Evolutionary conservation across 2,888 invertebrate genomes (phyloP).

Genomic region (Ceratothoa steindachneri): DNA sequence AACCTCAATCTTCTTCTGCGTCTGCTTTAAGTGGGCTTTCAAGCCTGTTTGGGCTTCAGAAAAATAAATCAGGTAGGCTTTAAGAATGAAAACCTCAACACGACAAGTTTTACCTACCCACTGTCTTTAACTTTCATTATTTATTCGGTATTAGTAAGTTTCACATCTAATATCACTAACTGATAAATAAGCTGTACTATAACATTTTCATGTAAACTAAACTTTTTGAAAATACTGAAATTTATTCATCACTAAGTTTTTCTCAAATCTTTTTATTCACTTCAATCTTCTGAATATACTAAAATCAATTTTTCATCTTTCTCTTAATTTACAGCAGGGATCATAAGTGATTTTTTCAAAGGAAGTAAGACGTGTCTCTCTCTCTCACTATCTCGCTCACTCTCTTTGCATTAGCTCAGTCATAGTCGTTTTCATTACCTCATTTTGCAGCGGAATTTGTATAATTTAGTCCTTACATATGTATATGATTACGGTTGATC

Average conservation of each 20-base stretch:
- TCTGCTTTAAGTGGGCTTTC: slow-evolving; percentile 42
- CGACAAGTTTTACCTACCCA: too few species aligned
- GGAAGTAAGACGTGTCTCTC: slow-evolving; percentile 42
- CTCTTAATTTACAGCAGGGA: slow-evolving; percentile 25
- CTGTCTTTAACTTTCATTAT: too few species aligned
- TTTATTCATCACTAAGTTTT: too few species aligned
- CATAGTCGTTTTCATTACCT: not conserved
- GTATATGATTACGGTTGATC: too few species aligned
- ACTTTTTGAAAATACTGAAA: too few species aligned
- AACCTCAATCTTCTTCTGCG: slow-evolving; percentile 29
- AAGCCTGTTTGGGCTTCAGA: slow-evolving; percentile 45
- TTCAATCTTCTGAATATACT: slow-evolving; percentile 5
- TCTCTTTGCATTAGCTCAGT: not conserved
- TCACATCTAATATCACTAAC: too few species aligned
- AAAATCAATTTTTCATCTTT: not conserved
- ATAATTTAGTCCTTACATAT: not conserved
- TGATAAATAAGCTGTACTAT: too few species aligned
- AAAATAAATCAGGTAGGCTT: slow-evolving; percentile 42
- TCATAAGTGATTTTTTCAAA: slow-evolving; percentile 44
- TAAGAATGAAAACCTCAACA: not conserved
- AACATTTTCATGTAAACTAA: too few species aligned
- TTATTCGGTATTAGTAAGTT: too few species aligned
- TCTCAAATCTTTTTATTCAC: too few species aligned
- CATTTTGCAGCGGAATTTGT: not conserved
- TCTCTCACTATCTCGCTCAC: too few species aligned